These are phyloP conservation scores for Oreochromis mossambicus DNA, from an alignment of 2,797 vertebrate species.

Conservation along the genomic window DNA sequence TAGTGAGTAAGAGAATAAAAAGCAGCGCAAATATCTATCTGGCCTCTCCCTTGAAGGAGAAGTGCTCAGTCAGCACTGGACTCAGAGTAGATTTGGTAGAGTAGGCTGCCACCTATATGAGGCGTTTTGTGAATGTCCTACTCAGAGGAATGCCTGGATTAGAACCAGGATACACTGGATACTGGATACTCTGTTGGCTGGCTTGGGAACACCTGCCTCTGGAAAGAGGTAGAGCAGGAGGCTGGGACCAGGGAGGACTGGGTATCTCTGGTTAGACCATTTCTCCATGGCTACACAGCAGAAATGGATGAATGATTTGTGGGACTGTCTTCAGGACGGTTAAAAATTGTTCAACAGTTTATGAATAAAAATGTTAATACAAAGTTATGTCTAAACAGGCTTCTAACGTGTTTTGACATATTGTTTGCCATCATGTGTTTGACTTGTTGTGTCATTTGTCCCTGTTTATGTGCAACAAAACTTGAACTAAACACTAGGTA, in stretches of 20 bases:
- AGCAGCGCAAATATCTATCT: neutral
- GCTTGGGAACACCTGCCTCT: neutral
- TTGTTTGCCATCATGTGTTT: neutral
- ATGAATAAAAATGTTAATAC: neutral
- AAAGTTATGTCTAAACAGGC: neutral
- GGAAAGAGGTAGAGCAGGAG: neutral
- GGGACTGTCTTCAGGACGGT: neutral
- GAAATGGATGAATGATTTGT: neutral
- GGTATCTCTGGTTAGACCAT: neutral
- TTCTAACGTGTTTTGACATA: neutral
- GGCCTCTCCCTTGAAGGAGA: neutral
- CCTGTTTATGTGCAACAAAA: neutral
- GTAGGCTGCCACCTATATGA: neutral
- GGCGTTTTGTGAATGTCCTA: neutral
- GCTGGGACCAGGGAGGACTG: neutral
- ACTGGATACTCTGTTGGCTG: neutral
- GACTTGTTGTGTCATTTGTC: neutral
- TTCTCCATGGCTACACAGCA: neutral
- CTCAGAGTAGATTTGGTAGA: neutral
- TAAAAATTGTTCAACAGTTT: neutral
- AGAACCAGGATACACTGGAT: neutral
- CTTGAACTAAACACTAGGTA: fast-evolving
- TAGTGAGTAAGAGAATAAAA: neutral
- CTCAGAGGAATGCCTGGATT: neutral
- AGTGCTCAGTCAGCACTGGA: neutral